Percentiles rank a stretch among this genome's conserved stretches.
phyloP scores from a whole-genome alignment of 2,888 invertebrate genomes.

The Dasysyrphus tricinctus region DNA sequence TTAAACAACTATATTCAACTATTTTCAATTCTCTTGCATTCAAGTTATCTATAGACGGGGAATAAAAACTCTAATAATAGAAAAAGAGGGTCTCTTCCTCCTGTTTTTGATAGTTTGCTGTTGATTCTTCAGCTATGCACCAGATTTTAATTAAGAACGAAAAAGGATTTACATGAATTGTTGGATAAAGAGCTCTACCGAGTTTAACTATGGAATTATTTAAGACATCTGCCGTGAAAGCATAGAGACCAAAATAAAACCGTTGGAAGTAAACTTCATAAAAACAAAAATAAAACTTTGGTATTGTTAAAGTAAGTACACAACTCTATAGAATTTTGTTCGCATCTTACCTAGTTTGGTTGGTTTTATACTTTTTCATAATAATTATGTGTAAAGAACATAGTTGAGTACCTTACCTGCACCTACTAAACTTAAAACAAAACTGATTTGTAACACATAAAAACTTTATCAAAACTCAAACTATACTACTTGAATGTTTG shows the following conservation, averaged over 20 bases:
- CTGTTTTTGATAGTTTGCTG: constrained; percentile 13
- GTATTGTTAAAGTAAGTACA: not conserved
- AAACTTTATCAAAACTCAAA: constrained; percentile 1
- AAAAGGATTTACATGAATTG: constrained; percentile 38
- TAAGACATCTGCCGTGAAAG: not conserved
- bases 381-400: not conserved
- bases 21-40: constrained; percentile 2
- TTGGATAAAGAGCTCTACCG: not conserved
- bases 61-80: not conserved
- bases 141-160: constrained; percentile 32
- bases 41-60: not conserved
- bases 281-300: not conserved
- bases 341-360: not conserved
- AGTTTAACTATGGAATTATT: not conserved
- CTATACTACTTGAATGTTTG: not conserved
- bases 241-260: not conserved
- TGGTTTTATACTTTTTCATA: not conserved
- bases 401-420: too few relatives aligned
- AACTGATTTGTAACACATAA: not conserved
- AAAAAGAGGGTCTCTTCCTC: not conserved
- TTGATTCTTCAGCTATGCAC: constrained; percentile 27
- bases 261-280: not conserved
- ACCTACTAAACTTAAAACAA: not conserved
- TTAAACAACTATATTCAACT: constrained; percentile 13
- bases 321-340: not conserved